Evolutionary conservation across 2,113 vertebrate species (phyloP).

Genomic region (Neotoma lepida): DNA sequence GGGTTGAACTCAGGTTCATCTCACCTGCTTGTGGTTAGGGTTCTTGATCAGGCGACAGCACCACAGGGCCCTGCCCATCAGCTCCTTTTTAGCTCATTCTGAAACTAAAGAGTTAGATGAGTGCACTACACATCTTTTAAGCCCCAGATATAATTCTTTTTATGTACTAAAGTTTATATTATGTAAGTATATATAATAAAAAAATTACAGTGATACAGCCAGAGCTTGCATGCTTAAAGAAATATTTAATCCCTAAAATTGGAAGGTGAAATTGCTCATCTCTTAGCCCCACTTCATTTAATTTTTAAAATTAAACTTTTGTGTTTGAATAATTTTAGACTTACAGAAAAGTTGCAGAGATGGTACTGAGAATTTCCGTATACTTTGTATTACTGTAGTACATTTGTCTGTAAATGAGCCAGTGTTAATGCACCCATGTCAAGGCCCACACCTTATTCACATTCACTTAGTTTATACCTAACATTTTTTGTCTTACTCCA

Average conservation of each 20-base stretch:
- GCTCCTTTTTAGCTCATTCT: background rate
- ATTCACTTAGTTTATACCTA: conserved; percentile 28
- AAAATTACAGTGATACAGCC: background rate
- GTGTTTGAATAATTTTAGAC: background rate
- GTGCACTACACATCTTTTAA: conserved; percentile 1
- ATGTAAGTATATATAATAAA: background rate
- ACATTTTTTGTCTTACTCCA: background rate
- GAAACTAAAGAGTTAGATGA: background rate
- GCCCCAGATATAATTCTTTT: background rate
- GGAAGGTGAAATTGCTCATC: background rate
- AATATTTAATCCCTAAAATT: background rate
- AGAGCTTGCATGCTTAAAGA: conserved; percentile 6
- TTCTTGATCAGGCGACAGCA: background rate
- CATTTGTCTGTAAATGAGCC: background rate
- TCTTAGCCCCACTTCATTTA: conserved; percentile 2
- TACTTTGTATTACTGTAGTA: background rate
- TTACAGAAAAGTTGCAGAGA: background rate
- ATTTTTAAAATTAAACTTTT: background rate
- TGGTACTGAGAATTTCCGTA: background rate
- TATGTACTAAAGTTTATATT: conserved; percentile 16
- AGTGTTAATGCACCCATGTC: background rate
- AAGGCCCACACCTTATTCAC: background rate
- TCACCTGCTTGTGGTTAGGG: background rate
- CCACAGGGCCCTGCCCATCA: background rate
- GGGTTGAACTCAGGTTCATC: background rate